Conservation (phyloP, 1,140 invertebrate genomes). For the Drosophila ercepeae region DNA sequence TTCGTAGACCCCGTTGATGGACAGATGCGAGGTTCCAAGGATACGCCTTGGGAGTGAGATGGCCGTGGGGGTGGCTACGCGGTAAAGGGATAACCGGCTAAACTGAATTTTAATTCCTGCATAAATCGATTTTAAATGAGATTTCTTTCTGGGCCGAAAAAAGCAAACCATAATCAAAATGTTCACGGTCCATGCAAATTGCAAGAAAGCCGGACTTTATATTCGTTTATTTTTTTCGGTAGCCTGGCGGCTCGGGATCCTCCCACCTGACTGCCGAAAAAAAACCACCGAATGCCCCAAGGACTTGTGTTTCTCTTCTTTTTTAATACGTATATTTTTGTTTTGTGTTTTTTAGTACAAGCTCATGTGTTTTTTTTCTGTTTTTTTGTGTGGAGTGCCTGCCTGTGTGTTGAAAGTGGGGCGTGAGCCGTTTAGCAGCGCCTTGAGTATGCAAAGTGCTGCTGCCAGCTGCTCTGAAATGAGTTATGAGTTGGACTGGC, state of each 20-base stretch:
- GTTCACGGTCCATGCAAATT: slow-evolving; percentile 53
- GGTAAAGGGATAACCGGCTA: slow-evolving; percentile 28
- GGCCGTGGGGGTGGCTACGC: neutral
- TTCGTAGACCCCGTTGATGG: slow-evolving; percentile 65
- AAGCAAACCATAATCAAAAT: slow-evolving; percentile 62
- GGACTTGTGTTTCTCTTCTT: slow-evolving; percentile 42
- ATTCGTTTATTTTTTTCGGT: slow-evolving; percentile 42
- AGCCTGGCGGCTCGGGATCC: slow-evolving; percentile 59
- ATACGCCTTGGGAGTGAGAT: neutral
- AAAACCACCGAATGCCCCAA: slow-evolving; percentile 59
- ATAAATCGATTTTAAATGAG: slow-evolving; percentile 84
- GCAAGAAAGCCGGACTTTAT: slow-evolving; percentile 6
- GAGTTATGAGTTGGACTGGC: slow-evolving; percentile 81
- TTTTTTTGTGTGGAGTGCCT: slow-evolving; percentile 1
- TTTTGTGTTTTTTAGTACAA: neutral
- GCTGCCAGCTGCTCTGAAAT: slow-evolving; percentile 53
- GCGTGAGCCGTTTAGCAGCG: slow-evolving; percentile 77
- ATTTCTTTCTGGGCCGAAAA: slow-evolving; percentile 39
- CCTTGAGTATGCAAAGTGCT: slow-evolving; percentile 75
- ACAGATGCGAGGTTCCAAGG: slow-evolving; percentile 35
- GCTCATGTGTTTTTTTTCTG: neutral
- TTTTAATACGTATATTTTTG: slow-evolving; percentile 5
- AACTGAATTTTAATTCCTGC: slow-evolving; percentile 78
- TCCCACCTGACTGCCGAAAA: slow-evolving; percentile 78
- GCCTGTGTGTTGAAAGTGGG: slow-evolving; percentile 80